A percentile compares a stretch with the other conserved stretches of the same genome.
These are phyloP conservation scores for Linepithema humile DNA, from an alignment of 1,140 invertebrate species.

Conservation along the genomic window DNA sequence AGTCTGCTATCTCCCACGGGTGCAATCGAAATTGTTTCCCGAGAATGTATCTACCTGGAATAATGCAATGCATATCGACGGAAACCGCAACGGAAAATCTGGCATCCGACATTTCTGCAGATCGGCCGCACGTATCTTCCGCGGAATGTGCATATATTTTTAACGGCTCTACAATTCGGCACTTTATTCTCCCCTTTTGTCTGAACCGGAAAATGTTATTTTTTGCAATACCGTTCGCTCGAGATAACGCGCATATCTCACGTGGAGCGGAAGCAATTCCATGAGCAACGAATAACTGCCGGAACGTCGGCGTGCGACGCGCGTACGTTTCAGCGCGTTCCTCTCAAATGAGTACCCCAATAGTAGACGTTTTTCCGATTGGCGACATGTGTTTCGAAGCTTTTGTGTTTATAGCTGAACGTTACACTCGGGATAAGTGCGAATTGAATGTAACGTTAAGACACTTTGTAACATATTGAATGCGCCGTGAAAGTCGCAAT, in stretches of 20 bases:
- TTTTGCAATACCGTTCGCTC: conserved; percentile 40
- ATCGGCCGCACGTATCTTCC: background rate
- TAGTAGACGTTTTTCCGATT: conserved; percentile 13
- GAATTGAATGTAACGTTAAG: conserved; percentile 19
- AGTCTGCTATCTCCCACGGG: conserved; percentile 1
- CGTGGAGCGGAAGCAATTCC: conserved; percentile 41
- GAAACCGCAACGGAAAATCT: conserved; percentile 15
- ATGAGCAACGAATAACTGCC: conserved; percentile 26
- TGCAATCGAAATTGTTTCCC: conserved; percentile 36
- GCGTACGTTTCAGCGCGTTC: conserved; percentile 23
- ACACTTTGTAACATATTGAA: background rate
- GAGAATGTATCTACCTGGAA: conserved; percentile 22
- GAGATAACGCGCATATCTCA: conserved; percentile 48
- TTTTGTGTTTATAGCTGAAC: background rate
- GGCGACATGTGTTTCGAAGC: conserved; percentile 12
- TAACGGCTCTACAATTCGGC: background rate
- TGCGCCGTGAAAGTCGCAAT: background rate
- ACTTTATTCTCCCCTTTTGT: conserved; percentile 8
- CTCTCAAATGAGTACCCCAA: conserved; percentile 20
- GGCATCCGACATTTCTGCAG: conserved; percentile 13
- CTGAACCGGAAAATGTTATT: conserved; percentile 2
- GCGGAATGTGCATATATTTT: conserved; percentile 16
- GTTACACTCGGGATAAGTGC: background rate
- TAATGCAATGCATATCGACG: conserved; percentile 21
- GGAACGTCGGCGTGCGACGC: background rate